Evolutionary conservation across 2,797 vertebrate species (phyloP).

Genomic region (Gadopsis bispinosus): DNA sequence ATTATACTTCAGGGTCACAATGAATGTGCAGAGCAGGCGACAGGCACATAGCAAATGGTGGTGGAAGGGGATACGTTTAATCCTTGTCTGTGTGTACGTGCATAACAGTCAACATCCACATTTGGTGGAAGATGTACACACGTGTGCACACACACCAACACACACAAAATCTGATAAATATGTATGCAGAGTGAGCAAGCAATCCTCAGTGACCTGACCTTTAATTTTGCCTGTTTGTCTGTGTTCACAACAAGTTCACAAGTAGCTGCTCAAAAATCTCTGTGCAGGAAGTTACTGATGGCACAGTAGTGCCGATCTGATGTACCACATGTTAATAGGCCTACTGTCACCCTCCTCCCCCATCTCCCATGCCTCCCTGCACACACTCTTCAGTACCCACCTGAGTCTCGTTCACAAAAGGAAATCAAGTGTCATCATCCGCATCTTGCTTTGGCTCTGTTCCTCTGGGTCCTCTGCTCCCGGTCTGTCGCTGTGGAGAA

Average conservation of each 20-base stretch:
- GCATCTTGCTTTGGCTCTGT: conserved; percentile 62
- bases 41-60: background rate
- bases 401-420: conserved; percentile 67
- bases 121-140: background rate
- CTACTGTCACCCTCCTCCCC: conserved; percentile 5
- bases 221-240: conserved; percentile 61
- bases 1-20: conserved; percentile 18
- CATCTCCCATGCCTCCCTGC: conserved; percentile 17
- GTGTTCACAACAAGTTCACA: conserved; percentile 56
- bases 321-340: conserved; percentile 45
- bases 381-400: conserved; percentile 56
- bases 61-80: conserved; percentile 5
- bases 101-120: background rate
- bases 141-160: background rate
- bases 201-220: conserved; percentile 55
- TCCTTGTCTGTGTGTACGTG: background rate
- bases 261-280: conserved; percentile 59
- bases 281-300: conserved; percentile 35
- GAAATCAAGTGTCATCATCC: conserved; percentile 77
- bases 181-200: conserved; percentile 38
- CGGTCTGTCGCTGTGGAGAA: conserved; percentile 39
- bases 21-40: conserved; percentile 19
- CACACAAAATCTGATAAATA: conserved; percentile 47
- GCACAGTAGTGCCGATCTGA: conserved; percentile 37
- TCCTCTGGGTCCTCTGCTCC: conserved; percentile 54